phyloP scores from a whole-genome alignment of 1,140 invertebrate genomes.

The Bombus superbus region DNA sequence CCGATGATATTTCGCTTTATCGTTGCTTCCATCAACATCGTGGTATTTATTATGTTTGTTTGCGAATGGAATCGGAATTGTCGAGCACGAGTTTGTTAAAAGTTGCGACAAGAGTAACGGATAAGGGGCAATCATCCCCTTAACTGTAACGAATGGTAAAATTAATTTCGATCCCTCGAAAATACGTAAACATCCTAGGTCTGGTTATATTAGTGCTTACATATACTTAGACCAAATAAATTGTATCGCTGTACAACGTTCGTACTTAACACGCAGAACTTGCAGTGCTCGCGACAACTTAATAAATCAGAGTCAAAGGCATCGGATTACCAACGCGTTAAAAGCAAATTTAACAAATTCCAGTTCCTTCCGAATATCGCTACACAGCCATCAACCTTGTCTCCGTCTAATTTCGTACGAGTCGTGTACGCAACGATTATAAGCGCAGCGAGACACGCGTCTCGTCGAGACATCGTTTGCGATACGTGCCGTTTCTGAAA shows the following conservation, averaged over 20 bases:
- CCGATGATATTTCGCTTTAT: no score
- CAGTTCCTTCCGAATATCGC: background rate
- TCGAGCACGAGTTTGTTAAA: no score
- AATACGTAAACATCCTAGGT: no score
- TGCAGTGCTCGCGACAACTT: background rate
- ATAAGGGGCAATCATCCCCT: no score
- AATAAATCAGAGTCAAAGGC: background rate
- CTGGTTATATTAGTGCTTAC: no score
- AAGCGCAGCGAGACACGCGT: background rate
- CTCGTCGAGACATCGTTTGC: background rate
- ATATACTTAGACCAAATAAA: background rate
- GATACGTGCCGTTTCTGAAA: slow-evolving; percentile 6
- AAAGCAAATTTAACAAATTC: background rate
- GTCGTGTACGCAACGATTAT: background rate
- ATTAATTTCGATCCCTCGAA: no score
- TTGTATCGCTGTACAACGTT: background rate
- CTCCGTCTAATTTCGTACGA: background rate
- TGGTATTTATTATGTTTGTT: no score
- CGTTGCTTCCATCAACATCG: no score
- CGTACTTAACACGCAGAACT: background rate
- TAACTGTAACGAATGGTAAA: no score
- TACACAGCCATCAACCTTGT: background rate
- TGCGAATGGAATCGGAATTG: no score
- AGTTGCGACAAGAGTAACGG: no score
- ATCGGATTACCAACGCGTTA: background rate